phyloP scores from a whole-genome alignment of 2,888 invertebrate genomes.

The Dicycla oo region DNA sequence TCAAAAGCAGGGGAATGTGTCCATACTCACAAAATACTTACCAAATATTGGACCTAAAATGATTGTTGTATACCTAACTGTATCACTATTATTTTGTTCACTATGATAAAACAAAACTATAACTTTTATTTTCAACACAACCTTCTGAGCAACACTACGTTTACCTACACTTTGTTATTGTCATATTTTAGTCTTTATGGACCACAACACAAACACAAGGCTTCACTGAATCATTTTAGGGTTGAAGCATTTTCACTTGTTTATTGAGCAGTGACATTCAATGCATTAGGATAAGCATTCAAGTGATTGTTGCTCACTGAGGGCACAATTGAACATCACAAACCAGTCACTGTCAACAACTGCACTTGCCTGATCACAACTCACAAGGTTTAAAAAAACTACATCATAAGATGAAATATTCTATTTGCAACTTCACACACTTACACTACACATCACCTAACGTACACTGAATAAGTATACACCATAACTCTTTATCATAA shows the following conservation, averaged over 20 bases:
- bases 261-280: constrained; percentile 51
- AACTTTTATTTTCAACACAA: constrained; percentile 44
- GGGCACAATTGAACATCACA: constrained; percentile 64
- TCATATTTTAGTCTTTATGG: constrained; percentile 52
- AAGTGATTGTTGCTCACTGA: constrained; percentile 59
- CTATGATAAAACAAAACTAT: constrained; percentile 33
- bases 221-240: constrained; percentile 58
- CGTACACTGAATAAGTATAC: constrained; percentile 84
- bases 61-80: constrained; percentile 38
- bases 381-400: constrained; percentile 89
- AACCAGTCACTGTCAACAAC: constrained; percentile 68
- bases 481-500: constrained; percentile 79
- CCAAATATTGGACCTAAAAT: constrained; percentile 42
- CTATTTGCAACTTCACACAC: constrained; percentile 88
- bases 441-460: constrained; percentile 89
- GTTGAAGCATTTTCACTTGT: constrained; percentile 56
- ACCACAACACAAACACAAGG: constrained; percentile 66
- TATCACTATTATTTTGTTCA: constrained; percentile 58
- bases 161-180: constrained; percentile 60
- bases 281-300: constrained; percentile 54
- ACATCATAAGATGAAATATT: constrained; percentile 86
- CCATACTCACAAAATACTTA: constrained; percentile 61
- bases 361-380: constrained; percentile 77
- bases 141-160: constrained; percentile 44
- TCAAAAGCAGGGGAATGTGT: constrained; percentile 45